A percentile compares a stretch with the other conserved stretches of the same genome.
phyloP scores from a whole-genome alignment of 2,113 vertebrate species.

The Hymenochirus boettgeri region DNA sequence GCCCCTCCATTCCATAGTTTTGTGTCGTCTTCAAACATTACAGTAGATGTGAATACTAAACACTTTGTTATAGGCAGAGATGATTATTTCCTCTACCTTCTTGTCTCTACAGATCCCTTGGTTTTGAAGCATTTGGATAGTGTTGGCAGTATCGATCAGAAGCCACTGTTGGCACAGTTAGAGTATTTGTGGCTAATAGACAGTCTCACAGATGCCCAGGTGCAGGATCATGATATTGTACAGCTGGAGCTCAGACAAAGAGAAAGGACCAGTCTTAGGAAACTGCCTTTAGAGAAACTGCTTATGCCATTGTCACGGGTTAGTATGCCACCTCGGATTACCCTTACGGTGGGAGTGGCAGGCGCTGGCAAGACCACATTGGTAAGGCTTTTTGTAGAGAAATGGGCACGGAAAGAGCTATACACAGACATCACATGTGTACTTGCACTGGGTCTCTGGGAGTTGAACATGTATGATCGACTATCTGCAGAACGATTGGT shows the following conservation, averaged over 20 bases:
- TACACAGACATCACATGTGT: slow-evolving; percentile 69
- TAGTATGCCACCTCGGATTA: slow-evolving; percentile 80
- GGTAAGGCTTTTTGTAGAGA: slow-evolving; percentile 73
- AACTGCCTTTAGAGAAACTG: slow-evolving; percentile 72
- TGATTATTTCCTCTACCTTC: too few relatives aligned
- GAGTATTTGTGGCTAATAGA: slow-evolving; percentile 78
- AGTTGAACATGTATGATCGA: slow-evolving; percentile 79
- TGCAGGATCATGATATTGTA: slow-evolving; percentile 85
- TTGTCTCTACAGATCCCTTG: slow-evolving; percentile 62
- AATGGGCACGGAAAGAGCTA: slow-evolving; percentile 73
- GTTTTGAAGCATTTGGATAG: slow-evolving; percentile 69
- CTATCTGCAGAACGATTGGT: slow-evolving; percentile 79
- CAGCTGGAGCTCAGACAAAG: slow-evolving; percentile 81
- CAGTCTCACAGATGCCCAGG: slow-evolving; percentile 84
- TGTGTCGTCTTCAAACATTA: too few relatives aligned
- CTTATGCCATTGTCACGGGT: slow-evolving; percentile 79
- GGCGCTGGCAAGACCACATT: slow-evolving; percentile 86
- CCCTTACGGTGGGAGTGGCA: slow-evolving; percentile 77
- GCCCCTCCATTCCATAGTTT: too few relatives aligned
- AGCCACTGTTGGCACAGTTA: slow-evolving; percentile 52
- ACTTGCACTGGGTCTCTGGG: slow-evolving; percentile 77
- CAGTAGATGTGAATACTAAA: too few relatives aligned
- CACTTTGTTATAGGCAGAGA: too few relatives aligned
- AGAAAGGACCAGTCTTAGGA: slow-evolving; percentile 53
- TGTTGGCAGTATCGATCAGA: slow-evolving; percentile 53